A percentile compares a stretch with the other conserved stretches of the same genome.
Conservation (phyloP, 2,113 vertebrate species). For the Hydrolagus affinis region DNA sequence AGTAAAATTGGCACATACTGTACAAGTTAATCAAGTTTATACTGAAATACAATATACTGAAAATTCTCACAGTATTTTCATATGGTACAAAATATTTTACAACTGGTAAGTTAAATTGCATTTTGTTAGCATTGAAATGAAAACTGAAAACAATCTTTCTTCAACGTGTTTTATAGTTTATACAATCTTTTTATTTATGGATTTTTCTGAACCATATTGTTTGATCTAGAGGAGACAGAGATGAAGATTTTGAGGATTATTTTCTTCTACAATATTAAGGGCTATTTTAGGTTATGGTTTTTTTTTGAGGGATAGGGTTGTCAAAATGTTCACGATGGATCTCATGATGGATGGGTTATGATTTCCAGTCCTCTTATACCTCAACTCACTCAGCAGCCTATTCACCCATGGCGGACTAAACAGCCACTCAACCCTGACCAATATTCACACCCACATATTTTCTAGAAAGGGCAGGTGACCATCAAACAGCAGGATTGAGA, state of each 20-base stretch:
- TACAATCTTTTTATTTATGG: neutral
- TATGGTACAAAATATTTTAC: slow-evolving; percentile 37
- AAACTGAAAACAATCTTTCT: slow-evolving; percentile 37
- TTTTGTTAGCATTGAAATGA: slow-evolving; percentile 48
- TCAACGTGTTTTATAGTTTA: neutral
- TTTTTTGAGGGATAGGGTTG: too few species aligned
- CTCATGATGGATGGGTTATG: too few species aligned
- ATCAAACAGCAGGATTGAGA: too few species aligned
- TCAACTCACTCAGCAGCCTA: too few species aligned
- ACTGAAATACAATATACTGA: neutral
- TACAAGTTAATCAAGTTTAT: neutral
- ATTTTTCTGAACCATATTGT: neutral
- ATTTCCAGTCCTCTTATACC: too few species aligned
- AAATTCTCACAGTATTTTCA: neutral
- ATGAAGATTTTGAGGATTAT: too few species aligned
- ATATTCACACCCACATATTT: too few species aligned
- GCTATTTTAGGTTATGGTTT: neutral
- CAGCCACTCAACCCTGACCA: too few species aligned
- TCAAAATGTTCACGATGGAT: too few species aligned
- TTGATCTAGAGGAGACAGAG: neutral
- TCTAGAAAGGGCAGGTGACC: too few species aligned
- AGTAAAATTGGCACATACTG: neutral
- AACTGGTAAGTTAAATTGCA: slow-evolving; percentile 53
- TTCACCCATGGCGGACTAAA: too few species aligned
- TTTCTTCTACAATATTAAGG: neutral